phyloP scores from a whole-genome alignment of 1,140 invertebrate species.

The Platyura marginata region DNA sequence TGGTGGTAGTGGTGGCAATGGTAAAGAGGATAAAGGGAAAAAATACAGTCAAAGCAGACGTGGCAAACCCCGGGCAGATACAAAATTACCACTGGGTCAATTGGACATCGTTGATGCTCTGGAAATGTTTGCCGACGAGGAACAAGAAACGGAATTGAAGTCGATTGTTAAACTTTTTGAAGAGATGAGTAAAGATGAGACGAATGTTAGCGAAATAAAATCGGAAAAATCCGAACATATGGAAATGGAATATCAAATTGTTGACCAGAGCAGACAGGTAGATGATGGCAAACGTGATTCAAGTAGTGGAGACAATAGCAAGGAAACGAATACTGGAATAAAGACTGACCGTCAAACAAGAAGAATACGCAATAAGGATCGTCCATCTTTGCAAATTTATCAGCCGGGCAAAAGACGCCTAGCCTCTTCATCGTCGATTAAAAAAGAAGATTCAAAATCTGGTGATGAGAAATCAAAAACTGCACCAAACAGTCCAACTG shows the following conservation, averaged over 20 bases:
- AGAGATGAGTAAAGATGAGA: not conserved
- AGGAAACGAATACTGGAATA: not conserved
- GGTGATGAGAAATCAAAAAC: not conserved
- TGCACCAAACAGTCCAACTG: not conserved
- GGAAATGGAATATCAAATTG: not conserved
- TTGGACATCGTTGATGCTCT: not conserved
- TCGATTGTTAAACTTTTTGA: not conserved
- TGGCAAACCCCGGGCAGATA: not conserved
- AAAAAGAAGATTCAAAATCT: not conserved
- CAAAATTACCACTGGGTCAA: not conserved
- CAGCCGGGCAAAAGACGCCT: conserved; percentile 15
- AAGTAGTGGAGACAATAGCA: not conserved
- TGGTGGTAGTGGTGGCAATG: conserved; percentile 5
- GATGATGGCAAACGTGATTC: not conserved
- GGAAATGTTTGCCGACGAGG: not conserved
- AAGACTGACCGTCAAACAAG: conserved; percentile 9
- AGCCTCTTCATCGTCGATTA: conserved; percentile 1
- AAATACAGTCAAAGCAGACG: conserved; percentile 5
- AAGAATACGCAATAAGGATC: conserved; percentile 25
- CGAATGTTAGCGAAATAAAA: not conserved
- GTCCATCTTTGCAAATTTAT: conserved; percentile 21
- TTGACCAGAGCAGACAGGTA: not conserved
- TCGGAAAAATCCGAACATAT: not conserved
- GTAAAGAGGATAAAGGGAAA: conserved; percentile 8
- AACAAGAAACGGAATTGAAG: not conserved